Percentiles rank a stretch among this genome's conserved stretches.
These are phyloP conservation scores for Athripsodes cinereus DNA, from an alignment of 2,888 invertebrate species.

Conservation along the genomic window DNA sequence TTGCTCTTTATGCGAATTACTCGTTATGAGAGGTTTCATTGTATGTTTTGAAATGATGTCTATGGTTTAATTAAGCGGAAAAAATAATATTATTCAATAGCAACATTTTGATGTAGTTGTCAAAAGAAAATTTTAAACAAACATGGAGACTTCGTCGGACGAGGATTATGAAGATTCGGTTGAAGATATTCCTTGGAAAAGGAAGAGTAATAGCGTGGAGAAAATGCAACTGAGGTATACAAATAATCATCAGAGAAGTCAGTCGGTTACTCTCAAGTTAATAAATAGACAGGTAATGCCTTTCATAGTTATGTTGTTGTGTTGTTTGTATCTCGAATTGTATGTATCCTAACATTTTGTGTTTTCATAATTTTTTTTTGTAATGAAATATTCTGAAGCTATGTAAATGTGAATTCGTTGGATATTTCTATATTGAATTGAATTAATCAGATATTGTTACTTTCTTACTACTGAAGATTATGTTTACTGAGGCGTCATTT, in stretches of 20 bases:
- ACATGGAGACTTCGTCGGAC: constrained; percentile 40
- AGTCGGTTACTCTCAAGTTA: constrained; percentile 19
- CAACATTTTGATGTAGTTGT: constrained; percentile 29
- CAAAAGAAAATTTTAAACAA: constrained; percentile 45
- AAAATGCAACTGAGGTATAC: constrained; percentile 12
- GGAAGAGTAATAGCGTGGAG: constrained; percentile 9
- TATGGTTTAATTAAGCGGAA: not conserved
- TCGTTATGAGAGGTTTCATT: too few relatives aligned
- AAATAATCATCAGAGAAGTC: constrained; percentile 9
- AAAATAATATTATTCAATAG: constrained; percentile 2
- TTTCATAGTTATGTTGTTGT: not conserved
- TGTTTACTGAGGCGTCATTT: too few relatives aligned
- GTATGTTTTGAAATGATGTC: too few relatives aligned
- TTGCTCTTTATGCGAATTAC: too few relatives aligned
- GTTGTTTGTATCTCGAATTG: too few relatives aligned
- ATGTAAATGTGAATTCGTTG: too few relatives aligned
- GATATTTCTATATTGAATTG: too few relatives aligned
- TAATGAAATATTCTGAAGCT: too few relatives aligned
- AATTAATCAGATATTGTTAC: too few relatives aligned
- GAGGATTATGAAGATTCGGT: constrained; percentile 31
- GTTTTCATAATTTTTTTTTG: too few relatives aligned
- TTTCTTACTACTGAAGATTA: too few relatives aligned
- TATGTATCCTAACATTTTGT: too few relatives aligned
- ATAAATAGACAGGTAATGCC: constrained; percentile 8
- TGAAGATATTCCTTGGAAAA: constrained; percentile 2